Base-by-base conservation (phyloP, 2,113 vertebrate genomes). In the Cnemophilus loriae region DNA sequence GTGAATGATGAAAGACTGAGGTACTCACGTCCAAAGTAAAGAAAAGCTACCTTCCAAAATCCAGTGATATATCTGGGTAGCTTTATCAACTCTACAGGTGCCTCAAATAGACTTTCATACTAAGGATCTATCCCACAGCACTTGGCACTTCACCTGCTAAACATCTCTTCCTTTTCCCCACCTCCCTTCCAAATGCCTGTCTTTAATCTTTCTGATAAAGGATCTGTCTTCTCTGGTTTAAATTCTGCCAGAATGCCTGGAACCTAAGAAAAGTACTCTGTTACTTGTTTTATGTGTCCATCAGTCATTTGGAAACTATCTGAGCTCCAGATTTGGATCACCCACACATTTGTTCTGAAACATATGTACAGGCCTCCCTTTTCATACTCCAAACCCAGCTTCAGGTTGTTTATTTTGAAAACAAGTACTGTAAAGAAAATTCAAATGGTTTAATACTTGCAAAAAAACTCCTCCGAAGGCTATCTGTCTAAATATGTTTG, bases 351-450 rank as follows among this genome's bases (percentile, higher is more conserved):
- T 86, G 50, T 90, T 94, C 82, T 74, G 64, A 87, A 96, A 61
- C 82, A 88, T 91, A 80, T 74, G 71, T 59, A 74, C 56, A 77
- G 76, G 35, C 92, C 93, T 88, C 74, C 75, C 50, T 35, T 95
- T 53, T 90, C 75, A 76, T 10, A 76, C 76, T 84, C 39, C 55
- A 91, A 93, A 61, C 14, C 5, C 59, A 79, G 55, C 18, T 87
- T 93, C 65, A 83, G 55, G 32, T 86, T 96, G 83, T 93, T 96
- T 96, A 63, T 95, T 96, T 95, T 70, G 47, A 90, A 97, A 92
- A 88, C 41, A 35, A 59, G 21, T 78, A 70, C 33, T 84, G 86
- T 61, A 89, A 87, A 81, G 47, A 90, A 80, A 87, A 93, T 87
- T 74, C 7, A 64, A 81, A 44, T 3, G 1, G 15, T 56, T 76